Evolutionary conservation across 2,113 vertebrate genomes (phyloP).

Genomic region (Raja brachyura): DNA sequence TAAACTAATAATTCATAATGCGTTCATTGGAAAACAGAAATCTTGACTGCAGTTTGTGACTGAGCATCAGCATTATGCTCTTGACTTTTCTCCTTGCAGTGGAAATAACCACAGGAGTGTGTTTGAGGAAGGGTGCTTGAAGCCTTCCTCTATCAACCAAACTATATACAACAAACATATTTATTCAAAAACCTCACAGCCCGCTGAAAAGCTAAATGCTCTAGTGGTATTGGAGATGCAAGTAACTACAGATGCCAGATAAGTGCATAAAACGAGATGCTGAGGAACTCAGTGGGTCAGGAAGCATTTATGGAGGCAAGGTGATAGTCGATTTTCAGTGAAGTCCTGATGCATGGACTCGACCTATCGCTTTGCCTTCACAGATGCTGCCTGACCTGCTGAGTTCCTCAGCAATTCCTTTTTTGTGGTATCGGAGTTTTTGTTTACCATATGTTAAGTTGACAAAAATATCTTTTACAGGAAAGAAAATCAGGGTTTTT

Average conservation of each 20-base stretch:
- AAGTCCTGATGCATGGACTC: too few relatives aligned
- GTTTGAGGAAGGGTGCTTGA: background rate
- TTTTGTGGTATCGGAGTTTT: background rate
- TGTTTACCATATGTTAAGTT: background rate
- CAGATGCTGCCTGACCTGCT: too few relatives aligned
- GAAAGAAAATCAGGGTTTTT: background rate
- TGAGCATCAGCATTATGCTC: background rate
- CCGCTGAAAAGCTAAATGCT: background rate
- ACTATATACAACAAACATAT: background rate
- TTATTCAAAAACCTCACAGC: background rate
- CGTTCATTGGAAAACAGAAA: background rate
- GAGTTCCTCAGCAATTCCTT: too few relatives aligned
- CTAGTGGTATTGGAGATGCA: background rate
- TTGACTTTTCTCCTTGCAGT: background rate
- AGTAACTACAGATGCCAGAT: too few relatives aligned
- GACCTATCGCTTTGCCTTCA: too few relatives aligned
- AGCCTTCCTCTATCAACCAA: background rate
- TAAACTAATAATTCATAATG: background rate
- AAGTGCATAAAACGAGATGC: too few relatives aligned
- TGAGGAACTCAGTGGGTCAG: too few relatives aligned
- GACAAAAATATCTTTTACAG: background rate
- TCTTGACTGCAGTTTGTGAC: background rate
- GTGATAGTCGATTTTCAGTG: too few relatives aligned
- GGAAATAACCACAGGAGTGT: background rate
- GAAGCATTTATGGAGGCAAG: too few relatives aligned